phyloP scores from a whole-genome alignment of 2,888 invertebrate genomes.

The Eristalis pertinax region DNA sequence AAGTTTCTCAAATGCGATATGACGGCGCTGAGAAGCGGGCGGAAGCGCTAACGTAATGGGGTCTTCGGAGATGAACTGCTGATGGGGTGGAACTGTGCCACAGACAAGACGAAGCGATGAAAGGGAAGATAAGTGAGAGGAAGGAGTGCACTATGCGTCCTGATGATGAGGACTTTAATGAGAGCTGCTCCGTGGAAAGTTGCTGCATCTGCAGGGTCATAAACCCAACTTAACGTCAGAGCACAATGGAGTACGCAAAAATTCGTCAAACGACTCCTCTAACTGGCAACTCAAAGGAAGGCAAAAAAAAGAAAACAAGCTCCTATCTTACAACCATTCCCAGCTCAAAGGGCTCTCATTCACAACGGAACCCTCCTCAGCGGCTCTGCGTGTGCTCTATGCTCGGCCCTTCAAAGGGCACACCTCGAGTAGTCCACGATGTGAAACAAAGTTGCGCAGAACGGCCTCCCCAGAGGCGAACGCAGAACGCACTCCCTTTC shows the following conservation, averaged over 20 bases:
- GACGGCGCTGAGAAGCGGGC: neutral
- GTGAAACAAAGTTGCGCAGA: neutral
- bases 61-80: neutral
- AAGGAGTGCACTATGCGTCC: neutral
- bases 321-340: no score
- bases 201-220: neutral
- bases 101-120: neutral
- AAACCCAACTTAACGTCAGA: no score
- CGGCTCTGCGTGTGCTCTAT: neutral
- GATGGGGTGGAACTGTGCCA: neutral
- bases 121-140: neutral
- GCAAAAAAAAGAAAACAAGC: no score
- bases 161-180: neutral
- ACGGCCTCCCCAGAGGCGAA: neutral
- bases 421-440: neutral
- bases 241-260: no score
- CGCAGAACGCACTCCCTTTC: neutral
- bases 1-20: slow-evolving; percentile 50
- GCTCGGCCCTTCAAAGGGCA: neutral
- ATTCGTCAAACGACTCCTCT: no score
- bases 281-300: no score
- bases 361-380: neutral
- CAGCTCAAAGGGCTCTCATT: neutral
- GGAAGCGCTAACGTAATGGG: slow-evolving; percentile 30
- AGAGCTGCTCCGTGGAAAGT: neutral